Conservation (phyloP, 2,113 vertebrate genomes). For the Miniopterus natalensis region DNA sequence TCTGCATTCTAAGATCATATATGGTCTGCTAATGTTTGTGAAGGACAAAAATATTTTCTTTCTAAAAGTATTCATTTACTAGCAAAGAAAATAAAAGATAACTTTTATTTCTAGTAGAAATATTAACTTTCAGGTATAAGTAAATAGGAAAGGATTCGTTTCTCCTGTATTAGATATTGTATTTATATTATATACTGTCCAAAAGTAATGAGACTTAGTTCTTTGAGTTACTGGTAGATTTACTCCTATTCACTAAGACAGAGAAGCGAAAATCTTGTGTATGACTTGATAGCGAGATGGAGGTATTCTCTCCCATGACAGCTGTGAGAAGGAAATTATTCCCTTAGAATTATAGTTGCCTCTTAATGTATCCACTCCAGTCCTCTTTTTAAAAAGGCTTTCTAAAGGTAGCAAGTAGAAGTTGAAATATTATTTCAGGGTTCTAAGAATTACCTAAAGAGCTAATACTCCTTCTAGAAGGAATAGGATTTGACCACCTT, state of each 20-base stretch:
- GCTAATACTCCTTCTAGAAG: neutral
- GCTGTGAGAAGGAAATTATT: conserved; percentile 18
- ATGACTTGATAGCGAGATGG: neutral
- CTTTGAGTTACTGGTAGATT: conserved; percentile 38
- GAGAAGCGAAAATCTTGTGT: conserved; percentile 43
- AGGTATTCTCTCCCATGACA: neutral
- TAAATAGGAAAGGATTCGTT: conserved; percentile 11
- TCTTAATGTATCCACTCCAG: neutral
- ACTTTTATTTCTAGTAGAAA: conserved; percentile 59
- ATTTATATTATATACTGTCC: conserved; percentile 48
- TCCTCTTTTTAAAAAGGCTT: neutral
- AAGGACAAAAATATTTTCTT: conserved; percentile 45
- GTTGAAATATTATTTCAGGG: neutral
- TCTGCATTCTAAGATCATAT: neutral
- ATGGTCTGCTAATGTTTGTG: conserved; percentile 46
- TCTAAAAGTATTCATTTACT: conserved; percentile 27
- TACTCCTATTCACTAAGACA: conserved; percentile 36
- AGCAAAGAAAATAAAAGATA: conserved; percentile 43
- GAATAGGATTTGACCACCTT: conserved; percentile 20
- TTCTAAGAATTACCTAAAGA: conserved; percentile 11
- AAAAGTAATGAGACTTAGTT: conserved; percentile 44
- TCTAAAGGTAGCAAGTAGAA: neutral
- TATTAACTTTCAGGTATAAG: conserved; percentile 1
- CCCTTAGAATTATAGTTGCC: neutral
- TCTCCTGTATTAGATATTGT: conserved; percentile 4